Conservation (phyloP, 2,797 vertebrate genomes). For the Clarias pachynema region DNA sequence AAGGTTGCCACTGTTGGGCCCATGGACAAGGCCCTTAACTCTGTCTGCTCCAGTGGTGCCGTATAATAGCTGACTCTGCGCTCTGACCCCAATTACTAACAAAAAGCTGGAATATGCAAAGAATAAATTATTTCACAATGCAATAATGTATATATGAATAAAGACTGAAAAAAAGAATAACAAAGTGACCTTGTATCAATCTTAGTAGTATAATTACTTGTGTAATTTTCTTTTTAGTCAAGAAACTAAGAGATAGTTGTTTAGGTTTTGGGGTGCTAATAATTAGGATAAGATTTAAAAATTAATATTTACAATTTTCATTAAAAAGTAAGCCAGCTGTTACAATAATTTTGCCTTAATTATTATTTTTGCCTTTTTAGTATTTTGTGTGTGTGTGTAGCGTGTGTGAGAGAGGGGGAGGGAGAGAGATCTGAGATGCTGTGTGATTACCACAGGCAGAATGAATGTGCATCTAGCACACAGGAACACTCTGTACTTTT, state of each 20-base stretch:
- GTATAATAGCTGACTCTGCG: no score
- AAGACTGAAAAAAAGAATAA: no score
- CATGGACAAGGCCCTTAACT: no score
- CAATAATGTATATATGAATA: no score
- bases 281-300: neutral
- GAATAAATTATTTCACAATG: no score
- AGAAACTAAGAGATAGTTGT: neutral
- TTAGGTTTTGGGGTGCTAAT: neutral
- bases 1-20: no score
- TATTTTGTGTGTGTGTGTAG: neutral
- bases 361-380: neutral
- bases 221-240: neutral
- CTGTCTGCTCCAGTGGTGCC: no score
- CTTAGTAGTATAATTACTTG: no score
- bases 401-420: neutral
- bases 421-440: conserved; percentile 1
- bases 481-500: conserved; percentile 73
- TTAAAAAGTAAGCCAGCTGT: neutral
- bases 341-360: neutral
- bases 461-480: conserved; percentile 47
- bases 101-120: no score
- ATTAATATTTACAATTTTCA: neutral
- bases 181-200: no score
- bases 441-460: conserved; percentile 24
- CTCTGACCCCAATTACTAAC: no score